Percentiles rank a stretch among this genome's conserved stretches.
These are phyloP conservation scores for Alviniconcha strummeri DNA, from an alignment of 2,888 invertebrate genomes.

Conservation along the genomic window DNA sequence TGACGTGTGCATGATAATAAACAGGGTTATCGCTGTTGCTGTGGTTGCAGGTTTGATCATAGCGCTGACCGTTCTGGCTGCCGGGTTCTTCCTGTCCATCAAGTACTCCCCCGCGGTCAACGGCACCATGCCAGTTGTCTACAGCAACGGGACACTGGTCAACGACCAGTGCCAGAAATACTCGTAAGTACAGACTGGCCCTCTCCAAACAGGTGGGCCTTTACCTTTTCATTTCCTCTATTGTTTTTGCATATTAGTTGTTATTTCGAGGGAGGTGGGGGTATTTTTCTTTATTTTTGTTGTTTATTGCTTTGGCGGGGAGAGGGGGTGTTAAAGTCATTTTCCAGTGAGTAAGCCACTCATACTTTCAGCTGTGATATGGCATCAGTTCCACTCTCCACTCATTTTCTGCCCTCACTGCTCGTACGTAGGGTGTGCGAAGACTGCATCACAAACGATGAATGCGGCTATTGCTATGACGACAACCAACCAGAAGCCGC, in stretches of 20 bases:
- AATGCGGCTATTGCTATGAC: slow-evolving; percentile 75
- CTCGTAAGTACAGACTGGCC: background rate
- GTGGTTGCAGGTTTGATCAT: slow-evolving; percentile 69
- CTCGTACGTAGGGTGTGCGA: slow-evolving; percentile 51
- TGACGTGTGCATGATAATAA: too few relatives aligned
- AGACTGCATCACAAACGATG: slow-evolving; percentile 48
- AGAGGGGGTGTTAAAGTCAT: too few relatives aligned
- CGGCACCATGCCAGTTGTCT: slow-evolving; percentile 33
- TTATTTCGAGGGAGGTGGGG: too few relatives aligned
- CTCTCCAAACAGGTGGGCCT: background rate
- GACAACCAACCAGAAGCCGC: slow-evolving; percentile 40
- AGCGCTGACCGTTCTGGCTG: slow-evolving; percentile 71
- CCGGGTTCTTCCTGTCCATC: slow-evolving; percentile 73
- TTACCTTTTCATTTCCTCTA: background rate
- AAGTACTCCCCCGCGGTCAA: slow-evolving; percentile 67
- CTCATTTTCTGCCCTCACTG: too few relatives aligned
- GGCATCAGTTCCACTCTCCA: too few relatives aligned
- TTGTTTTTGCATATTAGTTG: too few relatives aligned
- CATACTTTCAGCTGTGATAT: too few relatives aligned
- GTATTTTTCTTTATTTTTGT: too few relatives aligned
- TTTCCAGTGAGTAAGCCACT: too few relatives aligned
- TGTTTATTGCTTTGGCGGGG: too few relatives aligned
- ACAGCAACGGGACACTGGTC: slow-evolving; percentile 28
- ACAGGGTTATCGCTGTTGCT: too few relatives aligned
- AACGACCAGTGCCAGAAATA: slow-evolving; percentile 30